phyloP scores from a whole-genome alignment of 2,888 invertebrate species.

The Archips xylosteana region DNA sequence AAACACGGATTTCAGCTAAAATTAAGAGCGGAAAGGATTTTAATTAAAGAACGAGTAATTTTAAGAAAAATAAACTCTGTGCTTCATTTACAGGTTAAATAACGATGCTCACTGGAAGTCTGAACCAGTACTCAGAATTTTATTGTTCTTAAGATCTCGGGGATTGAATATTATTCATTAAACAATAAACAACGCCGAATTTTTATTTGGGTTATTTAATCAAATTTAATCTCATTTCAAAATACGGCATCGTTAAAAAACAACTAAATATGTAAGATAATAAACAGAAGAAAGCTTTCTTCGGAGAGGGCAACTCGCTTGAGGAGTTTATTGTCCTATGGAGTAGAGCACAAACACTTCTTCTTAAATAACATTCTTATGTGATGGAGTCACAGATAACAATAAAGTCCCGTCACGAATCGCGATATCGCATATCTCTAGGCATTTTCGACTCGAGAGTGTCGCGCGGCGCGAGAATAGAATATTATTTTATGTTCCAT shows the following conservation, averaged over 20 bases:
- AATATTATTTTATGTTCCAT: constrained; percentile 52
- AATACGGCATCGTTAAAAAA: background rate
- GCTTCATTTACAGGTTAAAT: constrained; percentile 7
- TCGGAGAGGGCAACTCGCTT: constrained; percentile 32
- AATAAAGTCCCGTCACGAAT: constrained; percentile 52
- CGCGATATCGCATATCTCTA: constrained; percentile 52
- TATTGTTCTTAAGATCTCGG: background rate
- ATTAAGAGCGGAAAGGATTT: background rate
- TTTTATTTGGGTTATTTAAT: background rate
- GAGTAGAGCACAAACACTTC: constrained; percentile 46
- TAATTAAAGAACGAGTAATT: constrained; percentile 9
- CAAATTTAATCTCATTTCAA: background rate
- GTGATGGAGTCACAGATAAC: constrained; percentile 48
- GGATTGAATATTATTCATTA: constrained; percentile 5
- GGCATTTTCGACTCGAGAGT: constrained; percentile 51
- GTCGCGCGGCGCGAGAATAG: constrained; percentile 54
- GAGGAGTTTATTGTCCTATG: constrained; percentile 35
- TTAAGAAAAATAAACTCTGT: constrained; percentile 11
- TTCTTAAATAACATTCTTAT: constrained; percentile 45
- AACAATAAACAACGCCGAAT: constrained; percentile 10
- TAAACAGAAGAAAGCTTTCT: constrained; percentile 42
- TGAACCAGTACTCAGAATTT: constrained; percentile 2
- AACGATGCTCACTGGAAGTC: constrained; percentile 1
- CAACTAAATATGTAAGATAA: constrained; percentile 4
- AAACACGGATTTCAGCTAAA: constrained; percentile 5